Evolutionary conservation across 2,113 vertebrate genomes (phyloP).

Genomic region (Pseudopipra pipra): DNA sequence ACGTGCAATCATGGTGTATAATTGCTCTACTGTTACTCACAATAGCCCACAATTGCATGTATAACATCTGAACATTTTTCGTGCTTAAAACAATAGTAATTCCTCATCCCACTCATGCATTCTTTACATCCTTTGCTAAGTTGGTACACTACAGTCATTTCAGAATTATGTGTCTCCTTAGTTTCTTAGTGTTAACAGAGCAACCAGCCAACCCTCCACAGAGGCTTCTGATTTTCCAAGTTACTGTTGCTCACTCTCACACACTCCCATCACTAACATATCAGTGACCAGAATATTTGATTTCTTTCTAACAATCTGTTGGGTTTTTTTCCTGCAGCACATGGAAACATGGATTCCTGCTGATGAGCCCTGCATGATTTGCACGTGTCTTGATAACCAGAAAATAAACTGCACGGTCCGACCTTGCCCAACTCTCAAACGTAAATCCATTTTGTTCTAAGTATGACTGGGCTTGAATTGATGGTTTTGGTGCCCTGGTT

Average conservation of each 20-base stretch:
- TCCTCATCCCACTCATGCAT: neutral
- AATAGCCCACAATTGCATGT: neutral
- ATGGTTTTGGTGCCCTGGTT: neutral
- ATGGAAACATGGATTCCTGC: slow-evolving; percentile 88
- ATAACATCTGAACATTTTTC: neutral
- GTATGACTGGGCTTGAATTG: neutral
- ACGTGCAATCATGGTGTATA: neutral
- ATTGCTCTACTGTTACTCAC: neutral
- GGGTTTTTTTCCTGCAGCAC: slow-evolving; percentile 64
- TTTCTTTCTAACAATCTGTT: neutral
- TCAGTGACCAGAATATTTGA: neutral
- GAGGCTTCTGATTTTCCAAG: neutral
- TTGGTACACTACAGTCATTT: neutral
- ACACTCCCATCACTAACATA: neutral
- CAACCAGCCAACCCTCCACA: neutral
- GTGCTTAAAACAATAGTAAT: neutral
- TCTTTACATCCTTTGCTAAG: neutral
- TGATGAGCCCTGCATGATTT: slow-evolving; percentile 87
- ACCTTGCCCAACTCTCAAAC: slow-evolving; percentile 81
- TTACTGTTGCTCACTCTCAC: neutral
- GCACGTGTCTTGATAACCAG: slow-evolving; percentile 84
- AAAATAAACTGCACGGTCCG: slow-evolving; percentile 83
- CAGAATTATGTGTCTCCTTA: neutral
- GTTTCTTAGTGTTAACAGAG: neutral
- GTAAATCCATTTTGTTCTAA: slow-evolving; percentile 68